Conservation (phyloP, 2,113 vertebrate species). For the Chaetorhynchus papuensis region DNA sequence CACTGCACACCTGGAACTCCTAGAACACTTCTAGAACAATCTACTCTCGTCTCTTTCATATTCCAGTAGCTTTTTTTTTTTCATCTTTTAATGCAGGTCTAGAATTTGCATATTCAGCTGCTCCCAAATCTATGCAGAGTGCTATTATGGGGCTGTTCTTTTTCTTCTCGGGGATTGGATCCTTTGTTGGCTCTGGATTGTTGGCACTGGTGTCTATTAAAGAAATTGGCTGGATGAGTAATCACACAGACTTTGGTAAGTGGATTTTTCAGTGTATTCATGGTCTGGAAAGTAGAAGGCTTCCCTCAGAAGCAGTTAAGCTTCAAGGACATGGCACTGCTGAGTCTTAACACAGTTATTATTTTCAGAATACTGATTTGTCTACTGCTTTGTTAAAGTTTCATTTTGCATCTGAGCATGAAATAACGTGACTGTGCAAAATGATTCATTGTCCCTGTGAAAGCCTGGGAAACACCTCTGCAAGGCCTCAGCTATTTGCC, state of each 20-base stretch:
- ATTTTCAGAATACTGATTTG: not conserved
- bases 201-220: conserved; percentile 87
- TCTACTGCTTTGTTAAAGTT: not conserved
- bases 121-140: conserved; percentile 96
- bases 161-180: conserved; percentile 96
- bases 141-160: conserved; percentile 98
- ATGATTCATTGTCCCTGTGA: not conserved
- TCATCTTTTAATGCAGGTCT: conserved; percentile 75
- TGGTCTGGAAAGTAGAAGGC: not conserved
- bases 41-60: not conserved
- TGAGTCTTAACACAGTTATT: not conserved
- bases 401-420: not conserved
- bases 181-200: conserved; percentile 92
- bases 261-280: not conserved
- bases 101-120: conserved; percentile 96
- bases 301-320: not conserved
- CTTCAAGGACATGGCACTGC: not conserved
- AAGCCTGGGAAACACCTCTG: not conserved
- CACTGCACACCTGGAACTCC: not conserved
- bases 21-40: not conserved
- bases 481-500: not conserved
- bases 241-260: conserved; percentile 90
- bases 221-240: conserved; percentile 95
- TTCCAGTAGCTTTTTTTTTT: not conserved
- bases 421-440: not conserved